These are phyloP conservation scores for Empis stercorea DNA, from an alignment of 2,888 invertebrate genomes.

Conservation along the genomic window DNA sequence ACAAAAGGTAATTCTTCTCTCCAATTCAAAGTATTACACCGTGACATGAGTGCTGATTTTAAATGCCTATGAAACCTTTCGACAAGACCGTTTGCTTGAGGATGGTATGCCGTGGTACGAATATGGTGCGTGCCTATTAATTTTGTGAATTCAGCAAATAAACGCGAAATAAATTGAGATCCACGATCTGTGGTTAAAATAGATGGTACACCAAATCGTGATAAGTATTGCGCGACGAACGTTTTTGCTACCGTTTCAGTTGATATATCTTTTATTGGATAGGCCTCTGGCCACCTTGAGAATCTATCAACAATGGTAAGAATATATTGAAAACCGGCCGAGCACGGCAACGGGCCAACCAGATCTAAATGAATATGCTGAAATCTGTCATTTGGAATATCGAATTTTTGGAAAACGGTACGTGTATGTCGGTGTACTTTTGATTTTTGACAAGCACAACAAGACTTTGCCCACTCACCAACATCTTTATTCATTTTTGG, in stretches of 20 bases:
- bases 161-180: constrained; percentile 3
- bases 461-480: background rate
- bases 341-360: background rate
- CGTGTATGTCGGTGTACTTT: no score
- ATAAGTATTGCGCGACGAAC: constrained; percentile 1
- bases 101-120: constrained; percentile 4
- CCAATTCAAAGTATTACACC: constrained; percentile 3
- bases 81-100: constrained; percentile 5
- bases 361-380: background rate
- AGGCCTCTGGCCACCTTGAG: constrained; percentile 4
- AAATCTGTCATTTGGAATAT: no score
- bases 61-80: constrained; percentile 8
- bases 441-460: no score
- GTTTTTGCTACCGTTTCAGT: constrained; percentile 3
- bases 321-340: background rate
- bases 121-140: constrained; percentile 1
- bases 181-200: constrained; percentile 2
- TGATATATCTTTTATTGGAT: background rate
- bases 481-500: background rate
- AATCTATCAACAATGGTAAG: constrained; percentile 5
- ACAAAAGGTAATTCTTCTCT: constrained; percentile 8
- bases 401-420: no score
- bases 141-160: constrained; percentile 1
- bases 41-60: constrained; percentile 1
- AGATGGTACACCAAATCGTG: constrained; percentile 1